Evolutionary conservation across 1,140 invertebrate genomes (phyloP).

Genomic region (Tenebrio molitor): DNA sequence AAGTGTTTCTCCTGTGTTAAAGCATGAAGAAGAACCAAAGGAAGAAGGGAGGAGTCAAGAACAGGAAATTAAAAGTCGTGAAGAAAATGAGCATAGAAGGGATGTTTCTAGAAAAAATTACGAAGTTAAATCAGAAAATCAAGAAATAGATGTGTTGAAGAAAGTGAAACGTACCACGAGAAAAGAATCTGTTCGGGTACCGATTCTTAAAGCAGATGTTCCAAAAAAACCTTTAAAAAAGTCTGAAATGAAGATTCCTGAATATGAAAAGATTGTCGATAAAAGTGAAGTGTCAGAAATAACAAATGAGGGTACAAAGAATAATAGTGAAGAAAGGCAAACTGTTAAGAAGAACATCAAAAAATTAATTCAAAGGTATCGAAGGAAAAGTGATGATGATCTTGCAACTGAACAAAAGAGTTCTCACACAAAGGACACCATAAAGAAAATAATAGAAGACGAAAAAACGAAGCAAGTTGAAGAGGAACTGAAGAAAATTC

Average conservation of each 20-base stretch:
- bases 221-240: too few relatives aligned
- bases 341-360: constrained; percentile 58
- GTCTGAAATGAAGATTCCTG: too few relatives aligned
- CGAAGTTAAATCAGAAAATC: constrained; percentile 21
- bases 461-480: constrained; percentile 56
- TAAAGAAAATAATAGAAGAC: constrained; percentile 57
- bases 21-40: too few relatives aligned
- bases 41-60: too few relatives aligned
- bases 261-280: too few relatives aligned
- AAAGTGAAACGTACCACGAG: constrained; percentile 3
- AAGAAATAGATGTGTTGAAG: constrained; percentile 38
- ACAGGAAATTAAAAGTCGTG: constrained; percentile 20
- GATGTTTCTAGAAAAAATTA: constrained; percentile 13
- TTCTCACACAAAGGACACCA: constrained; percentile 52
- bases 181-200: neutral
- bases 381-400: constrained; percentile 55
- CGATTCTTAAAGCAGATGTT: too few relatives aligned
- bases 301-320: constrained; percentile 2
- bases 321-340: constrained; percentile 48
- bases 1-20: too few relatives aligned
- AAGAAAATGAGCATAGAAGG: neutral
- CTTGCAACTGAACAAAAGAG: constrained; percentile 44
- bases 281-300: neutral
- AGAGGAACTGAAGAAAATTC: constrained; percentile 61
- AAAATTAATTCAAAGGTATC: constrained; percentile 60